Evolutionary conservation across 2,113 vertebrate genomes (phyloP).

Genomic region (Halichoerus grypus): DNA sequence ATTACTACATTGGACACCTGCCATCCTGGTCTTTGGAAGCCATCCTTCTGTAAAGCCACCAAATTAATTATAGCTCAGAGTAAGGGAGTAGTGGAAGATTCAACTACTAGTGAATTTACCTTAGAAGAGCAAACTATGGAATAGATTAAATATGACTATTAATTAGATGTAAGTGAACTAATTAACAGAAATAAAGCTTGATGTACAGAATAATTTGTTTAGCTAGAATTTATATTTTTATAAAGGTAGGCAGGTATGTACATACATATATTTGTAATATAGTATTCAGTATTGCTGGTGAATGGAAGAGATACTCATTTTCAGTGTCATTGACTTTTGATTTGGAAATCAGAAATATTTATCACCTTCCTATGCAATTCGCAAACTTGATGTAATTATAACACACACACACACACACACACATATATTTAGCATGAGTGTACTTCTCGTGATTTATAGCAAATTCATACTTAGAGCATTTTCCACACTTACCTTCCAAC

Average conservation of each 20-base stretch:
- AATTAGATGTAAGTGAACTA: slow-evolving; percentile 16
- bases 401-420: neutral
- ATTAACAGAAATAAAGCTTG: slow-evolving; percentile 16
- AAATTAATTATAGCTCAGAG: slow-evolving; percentile 52
- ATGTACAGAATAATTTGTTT: neutral
- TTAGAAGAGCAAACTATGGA: neutral
- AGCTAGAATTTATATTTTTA: neutral
- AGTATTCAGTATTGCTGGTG: neutral
- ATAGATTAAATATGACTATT: slow-evolving; percentile 8
- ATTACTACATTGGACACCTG: slow-evolving; percentile 68
- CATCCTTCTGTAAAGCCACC: slow-evolving; percentile 1
- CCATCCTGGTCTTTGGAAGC: slow-evolving; percentile 66
- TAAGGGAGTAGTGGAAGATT: neutral
- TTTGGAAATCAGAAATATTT: slow-evolving; percentile 38
- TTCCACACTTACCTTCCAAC: neutral
- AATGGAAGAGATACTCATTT: neutral
- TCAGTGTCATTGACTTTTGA: neutral
- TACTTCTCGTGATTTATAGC: neutral
- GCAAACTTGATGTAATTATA: slow-evolving; percentile 30
- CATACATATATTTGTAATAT: neutral
- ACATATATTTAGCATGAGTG: neutral
- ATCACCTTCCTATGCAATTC: neutral
- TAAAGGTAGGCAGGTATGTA: accelerated
- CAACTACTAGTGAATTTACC: neutral
- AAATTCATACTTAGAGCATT: slow-evolving; percentile 46